Percentiles rank a stretch among this genome's conserved stretches.
Conservation (phyloP, 2,797 vertebrate species). For the Pteropus rufus region DNA sequence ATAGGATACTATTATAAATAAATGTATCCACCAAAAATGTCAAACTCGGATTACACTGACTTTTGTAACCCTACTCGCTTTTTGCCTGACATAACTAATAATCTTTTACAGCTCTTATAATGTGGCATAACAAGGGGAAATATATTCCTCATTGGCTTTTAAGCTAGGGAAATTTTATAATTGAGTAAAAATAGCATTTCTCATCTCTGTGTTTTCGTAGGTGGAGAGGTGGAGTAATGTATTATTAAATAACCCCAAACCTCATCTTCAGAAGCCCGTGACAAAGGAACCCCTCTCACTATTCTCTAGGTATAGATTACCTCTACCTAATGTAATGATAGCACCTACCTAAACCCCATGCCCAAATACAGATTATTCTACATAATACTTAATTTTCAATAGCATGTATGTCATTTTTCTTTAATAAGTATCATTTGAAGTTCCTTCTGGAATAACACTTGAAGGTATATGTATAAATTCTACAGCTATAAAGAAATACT, state of each 20-base stretch:
- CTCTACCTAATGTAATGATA: not conserved
- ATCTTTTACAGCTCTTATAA: not conserved
- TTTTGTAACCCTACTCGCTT: not conserved
- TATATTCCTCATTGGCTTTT: not conserved
- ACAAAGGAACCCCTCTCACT: not conserved
- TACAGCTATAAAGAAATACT: not conserved
- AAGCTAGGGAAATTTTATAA: not conserved
- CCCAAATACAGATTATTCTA: not conserved
- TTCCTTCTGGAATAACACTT: not conserved
- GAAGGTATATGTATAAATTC: not conserved
- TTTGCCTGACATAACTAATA: not conserved
- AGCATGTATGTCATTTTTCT: not conserved
- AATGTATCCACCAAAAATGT: not conserved
- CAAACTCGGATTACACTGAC: not conserved
- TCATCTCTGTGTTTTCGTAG: not conserved
- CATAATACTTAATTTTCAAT: not conserved
- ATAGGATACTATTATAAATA: not conserved
- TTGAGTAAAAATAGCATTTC: not conserved
- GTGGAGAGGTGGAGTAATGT: not conserved
- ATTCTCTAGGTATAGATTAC: not conserved
- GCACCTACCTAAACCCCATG: not conserved
- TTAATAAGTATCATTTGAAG: not conserved
- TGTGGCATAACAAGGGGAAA: not conserved
- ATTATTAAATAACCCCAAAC: constrained; percentile 6
- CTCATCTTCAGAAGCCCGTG: not conserved